phyloP scores from a whole-genome alignment of 92 coral and sea anemone species.

The Phenganax stokvisi region DNA sequence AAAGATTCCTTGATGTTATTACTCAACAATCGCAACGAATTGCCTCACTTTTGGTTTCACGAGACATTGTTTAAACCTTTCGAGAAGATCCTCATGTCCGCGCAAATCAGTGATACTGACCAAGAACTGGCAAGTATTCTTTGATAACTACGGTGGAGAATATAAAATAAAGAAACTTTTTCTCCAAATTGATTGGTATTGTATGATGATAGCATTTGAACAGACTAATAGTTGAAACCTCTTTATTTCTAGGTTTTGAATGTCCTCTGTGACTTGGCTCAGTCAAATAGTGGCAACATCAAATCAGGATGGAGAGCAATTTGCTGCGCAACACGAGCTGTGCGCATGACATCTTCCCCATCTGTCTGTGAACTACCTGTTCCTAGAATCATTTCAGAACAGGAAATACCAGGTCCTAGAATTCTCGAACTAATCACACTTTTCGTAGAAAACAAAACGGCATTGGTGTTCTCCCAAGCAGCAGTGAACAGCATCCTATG shows the following conservation, averaged over 20 bases:
- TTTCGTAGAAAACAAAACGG: slow-evolving; percentile 77
- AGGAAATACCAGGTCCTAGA: slow-evolving; percentile 59
- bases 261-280: slow-evolving; percentile 67
- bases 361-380: slow-evolving; percentile 1
- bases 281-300: slow-evolving; percentile 63
- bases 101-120: slow-evolving; percentile 63
- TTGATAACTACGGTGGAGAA: not conserved
- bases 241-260: slow-evolving; percentile 54
- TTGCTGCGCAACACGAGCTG: slow-evolving; percentile 63
- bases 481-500: slow-evolving; percentile 86
- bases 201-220: too few species aligned
- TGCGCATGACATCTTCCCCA: slow-evolving; percentile 49
- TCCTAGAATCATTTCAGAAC: slow-evolving; percentile 43
- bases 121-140: slow-evolving; percentile 65
- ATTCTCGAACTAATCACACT: slow-evolving; percentile 74
- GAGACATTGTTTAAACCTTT: slow-evolving; percentile 90
- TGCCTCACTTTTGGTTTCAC: slow-evolving; percentile 99
- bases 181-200: not conserved
- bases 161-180: not conserved
- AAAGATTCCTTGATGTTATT: slow-evolving; percentile 79
- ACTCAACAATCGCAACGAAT: slow-evolving; percentile 81
- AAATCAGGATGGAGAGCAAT: slow-evolving; percentile 98
- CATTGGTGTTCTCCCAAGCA: slow-evolving; percentile 89
- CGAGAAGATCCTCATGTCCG: slow-evolving; percentile 60
- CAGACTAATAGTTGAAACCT: not conserved